Base-by-base conservation (phyloP, 2,797 vertebrate genomes). In the Argentina silus region DNA sequence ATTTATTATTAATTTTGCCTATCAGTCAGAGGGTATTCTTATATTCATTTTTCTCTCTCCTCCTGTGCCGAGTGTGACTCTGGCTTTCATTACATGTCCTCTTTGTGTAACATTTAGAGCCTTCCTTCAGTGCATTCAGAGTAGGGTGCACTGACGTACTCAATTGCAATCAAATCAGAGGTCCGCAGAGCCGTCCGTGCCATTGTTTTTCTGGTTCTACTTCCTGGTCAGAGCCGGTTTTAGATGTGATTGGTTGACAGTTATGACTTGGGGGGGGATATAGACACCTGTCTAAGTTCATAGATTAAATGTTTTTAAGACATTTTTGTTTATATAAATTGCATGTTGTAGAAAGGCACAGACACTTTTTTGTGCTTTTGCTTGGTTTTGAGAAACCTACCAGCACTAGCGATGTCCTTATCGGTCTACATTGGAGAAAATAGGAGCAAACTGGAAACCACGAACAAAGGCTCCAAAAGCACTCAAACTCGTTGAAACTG, bases 241-340 rank as follows among this genome's bases (percentile, higher is more conserved):
- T 12, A 17, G 10, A 14, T 47, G 63, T 60, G 55, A 76, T 68
- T 78, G 57, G 64, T 27, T 19, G 3, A 56, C 9, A 59, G 63
- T 43, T 43, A 43, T 36, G 70, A 12, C 65, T 5, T 10, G 3
- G 17, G 7, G 65, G n/a, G n/a, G 65, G 66, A 69, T 61, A 61
- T n/a, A 56, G 43, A 50, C 51, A 62, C 21, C 5, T 36, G 64
- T 47, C 23, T 23, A 43, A 77, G 66, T 78, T 79, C 69, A 73
- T 82, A 78, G 76, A 82, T 80, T 82, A 82, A 36, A 36, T 36
- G 27, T 36, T 36, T 36, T 36, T 36, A 36, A n/a, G n/a, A n/a
- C n/a, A 36, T 36, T 36, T 36, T 36, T 36, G 1, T 2, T 36
- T 36, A 36, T 36, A 36, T 36, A 36, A 36, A 36, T 36, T 1